Evolutionary conservation across 2,113 vertebrate genomes (phyloP).

Genomic region (Sula dactylatra): DNA sequence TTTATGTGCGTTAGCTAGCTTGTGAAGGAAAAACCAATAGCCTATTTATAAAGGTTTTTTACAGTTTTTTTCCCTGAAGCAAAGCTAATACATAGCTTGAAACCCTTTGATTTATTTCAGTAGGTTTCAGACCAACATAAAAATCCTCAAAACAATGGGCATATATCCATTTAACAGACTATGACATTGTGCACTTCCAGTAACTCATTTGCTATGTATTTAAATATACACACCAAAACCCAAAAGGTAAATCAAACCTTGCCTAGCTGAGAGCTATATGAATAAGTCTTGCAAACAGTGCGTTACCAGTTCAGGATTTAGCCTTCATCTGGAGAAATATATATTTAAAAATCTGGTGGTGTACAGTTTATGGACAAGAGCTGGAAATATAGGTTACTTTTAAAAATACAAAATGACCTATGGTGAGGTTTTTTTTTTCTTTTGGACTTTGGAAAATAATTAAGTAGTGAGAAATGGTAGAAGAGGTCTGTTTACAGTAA

Average conservation of each 20-base stretch:
- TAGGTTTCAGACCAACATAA: not conserved
- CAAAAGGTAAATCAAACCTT: not conserved
- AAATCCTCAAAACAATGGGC: not conserved
- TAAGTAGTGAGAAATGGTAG: not conserved
- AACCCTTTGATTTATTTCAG: not conserved
- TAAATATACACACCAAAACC: not conserved
- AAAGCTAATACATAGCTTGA: not conserved
- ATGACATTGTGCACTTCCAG: not conserved
- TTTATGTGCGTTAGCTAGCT: not conserved
- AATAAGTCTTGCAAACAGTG: not conserved
- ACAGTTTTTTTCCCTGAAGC: not conserved
- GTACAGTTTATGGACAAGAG: not conserved
- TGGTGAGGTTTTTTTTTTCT: fast-evolving
- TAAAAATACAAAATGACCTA: not conserved
- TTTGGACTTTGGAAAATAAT: not conserved
- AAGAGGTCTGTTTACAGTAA: not conserved
- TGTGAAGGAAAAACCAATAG: not conserved
- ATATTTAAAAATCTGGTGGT: not conserved
- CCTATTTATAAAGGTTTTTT: not conserved
- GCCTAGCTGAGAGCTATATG: not conserved
- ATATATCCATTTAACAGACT: not conserved
- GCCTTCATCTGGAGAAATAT: not conserved
- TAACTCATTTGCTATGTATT: not conserved
- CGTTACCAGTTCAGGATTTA: not conserved
- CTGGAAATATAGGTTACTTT: not conserved